Evolutionary conservation across 2,797 vertebrate species (phyloP).

Genomic region (Cygnus olor): DNA sequence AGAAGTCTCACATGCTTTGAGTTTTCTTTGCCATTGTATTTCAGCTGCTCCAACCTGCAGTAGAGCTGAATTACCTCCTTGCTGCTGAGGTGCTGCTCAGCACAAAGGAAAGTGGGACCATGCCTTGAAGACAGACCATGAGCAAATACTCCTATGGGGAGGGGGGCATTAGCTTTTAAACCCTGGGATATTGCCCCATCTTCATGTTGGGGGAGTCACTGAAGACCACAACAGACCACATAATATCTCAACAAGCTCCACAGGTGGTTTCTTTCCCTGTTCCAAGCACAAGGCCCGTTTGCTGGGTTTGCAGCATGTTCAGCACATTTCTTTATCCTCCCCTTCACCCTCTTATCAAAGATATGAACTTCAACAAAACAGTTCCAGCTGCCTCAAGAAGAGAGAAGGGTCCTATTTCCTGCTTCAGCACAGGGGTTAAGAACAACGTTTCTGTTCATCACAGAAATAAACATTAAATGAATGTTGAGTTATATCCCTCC

Average conservation of each 20-base stretch:
- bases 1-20: not conserved
- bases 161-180: not conserved
- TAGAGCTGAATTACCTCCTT: not conserved
- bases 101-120: not conserved
- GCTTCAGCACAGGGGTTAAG: slow-evolving; percentile 38
- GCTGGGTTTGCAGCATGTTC: not conserved
- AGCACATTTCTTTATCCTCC: not conserved
- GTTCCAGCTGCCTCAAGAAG: not conserved
- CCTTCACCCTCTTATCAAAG: not conserved
- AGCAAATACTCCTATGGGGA: not conserved
- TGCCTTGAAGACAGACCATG: not conserved
- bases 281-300: accelerated
- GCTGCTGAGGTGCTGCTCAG: not conserved
- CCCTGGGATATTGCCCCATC: not conserved
- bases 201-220: not conserved
- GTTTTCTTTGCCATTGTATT: not conserved
- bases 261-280: not conserved
- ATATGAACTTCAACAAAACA: not conserved
- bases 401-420: not conserved
- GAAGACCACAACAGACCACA: not conserved
- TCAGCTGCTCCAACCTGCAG: not conserved
- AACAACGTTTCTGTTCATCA: slow-evolving; percentile 47
- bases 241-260: not conserved
- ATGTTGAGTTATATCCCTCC: slow-evolving; percentile 61
- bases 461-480: slow-evolving; percentile 51